phyloP scores from a whole-genome alignment of 2,113 vertebrate species.

The Psammodynastes pulverulentus region DNA sequence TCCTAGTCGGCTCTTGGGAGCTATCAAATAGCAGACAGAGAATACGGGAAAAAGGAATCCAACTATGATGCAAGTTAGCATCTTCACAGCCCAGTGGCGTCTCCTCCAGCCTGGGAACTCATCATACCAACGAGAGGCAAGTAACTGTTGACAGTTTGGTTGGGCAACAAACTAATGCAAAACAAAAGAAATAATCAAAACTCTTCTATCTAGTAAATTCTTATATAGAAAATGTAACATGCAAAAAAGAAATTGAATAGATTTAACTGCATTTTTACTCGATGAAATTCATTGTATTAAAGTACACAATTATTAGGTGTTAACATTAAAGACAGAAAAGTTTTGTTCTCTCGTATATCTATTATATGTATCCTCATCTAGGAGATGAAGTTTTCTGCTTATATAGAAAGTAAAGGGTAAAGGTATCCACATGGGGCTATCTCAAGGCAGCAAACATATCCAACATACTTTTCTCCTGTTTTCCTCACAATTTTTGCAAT shows the following conservation, averaged over 20 bases:
- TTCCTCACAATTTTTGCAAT: neutral
- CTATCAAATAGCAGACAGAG: conserved; percentile 89
- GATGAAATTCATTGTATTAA: neutral
- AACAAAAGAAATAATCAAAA: conserved; percentile 44
- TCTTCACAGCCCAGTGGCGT: conserved; percentile 92
- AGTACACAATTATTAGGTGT: neutral
- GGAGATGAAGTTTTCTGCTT: neutral
- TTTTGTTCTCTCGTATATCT: neutral
- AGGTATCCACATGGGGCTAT: neutral
- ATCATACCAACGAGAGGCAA: conserved; percentile 96
- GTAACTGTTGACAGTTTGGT: conserved; percentile 96
- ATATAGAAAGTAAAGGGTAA: neutral
- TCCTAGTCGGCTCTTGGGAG: conserved; percentile 88
- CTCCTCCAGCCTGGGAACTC: conserved; percentile 96
- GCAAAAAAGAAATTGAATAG: neutral
- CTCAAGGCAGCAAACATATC: neutral
- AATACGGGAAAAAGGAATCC: conserved; percentile 91
- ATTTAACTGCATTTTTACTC: neutral
- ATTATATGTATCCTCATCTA: neutral
- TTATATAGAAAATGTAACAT: neutral
- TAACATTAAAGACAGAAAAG: neutral
- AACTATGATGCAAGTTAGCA: conserved; percentile 89
- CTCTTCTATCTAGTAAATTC: neutral
- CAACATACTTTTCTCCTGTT: neutral
- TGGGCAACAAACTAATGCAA: conserved; percentile 90